These are phyloP conservation scores for Dryocosmus kuriphilus DNA, from an alignment of 2,888 invertebrate genomes.

Conservation along the genomic window DNA sequence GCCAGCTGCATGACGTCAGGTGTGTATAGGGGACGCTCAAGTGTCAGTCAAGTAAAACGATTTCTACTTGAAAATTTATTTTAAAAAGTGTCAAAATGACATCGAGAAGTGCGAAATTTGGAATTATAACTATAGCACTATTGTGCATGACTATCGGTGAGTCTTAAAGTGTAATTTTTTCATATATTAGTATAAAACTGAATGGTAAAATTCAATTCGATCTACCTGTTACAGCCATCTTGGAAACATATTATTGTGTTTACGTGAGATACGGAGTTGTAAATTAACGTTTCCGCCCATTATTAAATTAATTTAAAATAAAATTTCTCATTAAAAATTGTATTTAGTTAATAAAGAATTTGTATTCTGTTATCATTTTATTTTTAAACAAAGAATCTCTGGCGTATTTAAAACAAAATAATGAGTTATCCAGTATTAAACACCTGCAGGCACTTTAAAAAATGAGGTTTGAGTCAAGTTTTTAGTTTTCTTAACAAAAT, in stretches of 20 bases:
- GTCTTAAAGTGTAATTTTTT: conserved; percentile 39
- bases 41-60: neutral
- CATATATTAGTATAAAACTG: neutral
- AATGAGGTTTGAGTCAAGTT: neutral
- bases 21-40: conserved; percentile 1
- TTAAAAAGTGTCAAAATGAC: neutral
- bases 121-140: conserved; percentile 4
- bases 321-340: neutral
- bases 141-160: conserved; percentile 11
- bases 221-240: neutral
- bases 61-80: neutral
- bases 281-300: neutral
- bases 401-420: neutral
- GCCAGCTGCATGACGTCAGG: conserved; percentile 27
- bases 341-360: neutral
- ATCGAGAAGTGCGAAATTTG: neutral
- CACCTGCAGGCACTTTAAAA: too few species aligned
- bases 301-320: neutral
- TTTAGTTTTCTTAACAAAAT: neutral
- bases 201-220: neutral
- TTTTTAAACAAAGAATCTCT: neutral
- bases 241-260: neutral
- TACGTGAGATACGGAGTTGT: neutral
- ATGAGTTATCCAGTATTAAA: too few species aligned
- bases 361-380: too few species aligned